Evolutionary conservation across 1,140 invertebrate species (phyloP), one percentile per base, ranked within the genome.

Genomic region (Vanessa atalanta): DNA sequence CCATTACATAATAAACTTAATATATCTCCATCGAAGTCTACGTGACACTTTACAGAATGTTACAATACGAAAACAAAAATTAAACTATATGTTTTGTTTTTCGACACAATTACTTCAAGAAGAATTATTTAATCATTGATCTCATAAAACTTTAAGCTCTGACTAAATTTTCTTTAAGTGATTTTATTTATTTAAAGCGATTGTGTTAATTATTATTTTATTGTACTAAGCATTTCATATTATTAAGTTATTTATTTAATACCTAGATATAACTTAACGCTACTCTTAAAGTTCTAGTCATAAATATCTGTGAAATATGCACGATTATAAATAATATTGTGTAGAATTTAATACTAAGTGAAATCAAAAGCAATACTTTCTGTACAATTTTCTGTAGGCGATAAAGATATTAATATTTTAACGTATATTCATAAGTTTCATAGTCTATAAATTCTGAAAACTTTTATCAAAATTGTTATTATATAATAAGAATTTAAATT

Each of bases 361-460:
- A 69, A 70, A 75, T 72, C 61, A 63, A 73, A 73, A 73, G 68
- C 75, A 79, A 79, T 77, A 72, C 65, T 65, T 65, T 65, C 71
- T 50, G 72, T 74, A 72, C 68, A 79, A 79, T 73, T 51, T 76
- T 76, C 53, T 73, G 64, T 72, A 76, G 76, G 47, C 51, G 48
- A 70, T 69, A 51, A 50, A 57, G 65, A 51, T 53, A 55, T 57
- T 50, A 65, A 72, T 47, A 64, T 65, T 20, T 57, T 53, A 69
- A 13, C 66, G 20, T 69, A 55, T 47, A 65, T 57, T 69, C 66
- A 60, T 67, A 55, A 16, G 37, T 67, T 55, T 67, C 8, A 55
- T 69, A 69, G 66, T 47, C 57, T 69, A 69, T 57, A 69, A 57
- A 69, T 69, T 69, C 51, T 69, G 66, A 60, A 68, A 69, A 69